A percentile compares a stretch with the other conserved stretches of the same genome.
These are phyloP conservation scores for Drosophila serrata DNA, from an alignment of 1,140 invertebrate genomes.

Conservation along the genomic window DNA sequence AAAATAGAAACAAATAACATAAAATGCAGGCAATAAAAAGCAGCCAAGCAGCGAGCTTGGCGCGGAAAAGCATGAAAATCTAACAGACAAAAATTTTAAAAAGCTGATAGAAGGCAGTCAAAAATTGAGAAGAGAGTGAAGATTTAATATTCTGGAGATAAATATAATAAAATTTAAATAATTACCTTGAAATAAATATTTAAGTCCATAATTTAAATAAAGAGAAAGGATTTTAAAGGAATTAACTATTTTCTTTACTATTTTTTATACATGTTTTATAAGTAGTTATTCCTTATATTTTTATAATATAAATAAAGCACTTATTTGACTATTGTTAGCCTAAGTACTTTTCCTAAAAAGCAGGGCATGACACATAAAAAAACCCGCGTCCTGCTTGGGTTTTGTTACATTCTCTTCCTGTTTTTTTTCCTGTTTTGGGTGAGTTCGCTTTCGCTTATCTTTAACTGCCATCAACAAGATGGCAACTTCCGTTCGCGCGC, in stretches of 20 bases:
- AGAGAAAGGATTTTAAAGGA: background rate
- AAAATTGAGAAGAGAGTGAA: background rate
- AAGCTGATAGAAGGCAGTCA: conserved; percentile 19
- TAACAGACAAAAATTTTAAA: conserved; percentile 39
- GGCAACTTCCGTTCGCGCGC: conserved; percentile 85
- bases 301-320: background rate
- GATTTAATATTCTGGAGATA: background rate
- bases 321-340: background rate
- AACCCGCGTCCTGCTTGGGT: conserved; percentile 40
- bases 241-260: background rate
- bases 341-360: conserved; percentile 7
- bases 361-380: conserved; percentile 38
- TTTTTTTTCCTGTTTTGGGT: conserved; percentile 34
- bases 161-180: background rate
- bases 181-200: background rate
- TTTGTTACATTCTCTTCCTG: conserved; percentile 33
- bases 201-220: background rate
- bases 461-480: conserved; percentile 85
- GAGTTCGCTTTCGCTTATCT: conserved; percentile 77
- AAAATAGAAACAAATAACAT: conserved; percentile 68
- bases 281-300: background rate
- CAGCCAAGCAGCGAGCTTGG: conserved; percentile 68
- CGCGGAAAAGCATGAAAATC: conserved; percentile 61
- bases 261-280: background rate
- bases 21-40: conserved; percentile 79